A percentile compares a stretch with the other conserved stretches of the same genome.
Evolutionary conservation across 2,888 invertebrate species (phyloP).

Genomic region (Ectobius pallidus): DNA sequence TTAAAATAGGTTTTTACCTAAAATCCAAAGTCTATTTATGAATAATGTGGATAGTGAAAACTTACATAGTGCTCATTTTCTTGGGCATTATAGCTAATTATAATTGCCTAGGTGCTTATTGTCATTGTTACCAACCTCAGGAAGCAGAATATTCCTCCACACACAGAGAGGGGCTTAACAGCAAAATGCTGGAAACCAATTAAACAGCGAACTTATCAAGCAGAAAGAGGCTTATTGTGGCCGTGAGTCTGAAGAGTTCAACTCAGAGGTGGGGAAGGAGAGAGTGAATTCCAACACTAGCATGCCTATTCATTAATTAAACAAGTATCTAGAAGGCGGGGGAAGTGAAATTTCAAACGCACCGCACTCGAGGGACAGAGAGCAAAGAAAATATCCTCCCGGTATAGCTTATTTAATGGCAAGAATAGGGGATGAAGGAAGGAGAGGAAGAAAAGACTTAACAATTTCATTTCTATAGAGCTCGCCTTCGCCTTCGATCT

Average conservation of each 20-base stretch:
- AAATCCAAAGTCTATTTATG: too few species aligned
- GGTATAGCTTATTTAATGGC: neutral
- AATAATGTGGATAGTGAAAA: too few species aligned
- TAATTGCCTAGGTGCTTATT: too few species aligned
- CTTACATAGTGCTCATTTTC: too few species aligned
- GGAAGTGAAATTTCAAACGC: constrained; percentile 22
- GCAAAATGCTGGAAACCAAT: too few species aligned
- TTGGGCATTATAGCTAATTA: too few species aligned
- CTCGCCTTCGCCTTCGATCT: too few species aligned
- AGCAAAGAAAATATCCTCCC: neutral
- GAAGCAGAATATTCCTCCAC: too few species aligned
- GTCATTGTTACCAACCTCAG: too few species aligned
- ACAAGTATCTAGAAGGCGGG: constrained; percentile 12
- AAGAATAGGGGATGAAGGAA: neutral
- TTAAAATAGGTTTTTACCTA: too few species aligned
- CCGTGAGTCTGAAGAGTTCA: neutral
- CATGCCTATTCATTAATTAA: constrained; percentile 29
- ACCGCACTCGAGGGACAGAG: neutral
- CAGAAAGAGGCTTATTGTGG: constrained; percentile 15
- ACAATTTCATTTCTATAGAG: too few species aligned
- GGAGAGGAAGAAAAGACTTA: neutral
- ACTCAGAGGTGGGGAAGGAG: neutral
- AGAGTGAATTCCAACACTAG: constrained; percentile 17
- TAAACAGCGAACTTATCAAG: constrained; percentile 12
- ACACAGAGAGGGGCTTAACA: too few species aligned